A percentile compares a stretch with the other conserved stretches of the same genome.
Evolutionary conservation across 2,113 vertebrate genomes (phyloP).

Genomic region (Apus apus): DNA sequence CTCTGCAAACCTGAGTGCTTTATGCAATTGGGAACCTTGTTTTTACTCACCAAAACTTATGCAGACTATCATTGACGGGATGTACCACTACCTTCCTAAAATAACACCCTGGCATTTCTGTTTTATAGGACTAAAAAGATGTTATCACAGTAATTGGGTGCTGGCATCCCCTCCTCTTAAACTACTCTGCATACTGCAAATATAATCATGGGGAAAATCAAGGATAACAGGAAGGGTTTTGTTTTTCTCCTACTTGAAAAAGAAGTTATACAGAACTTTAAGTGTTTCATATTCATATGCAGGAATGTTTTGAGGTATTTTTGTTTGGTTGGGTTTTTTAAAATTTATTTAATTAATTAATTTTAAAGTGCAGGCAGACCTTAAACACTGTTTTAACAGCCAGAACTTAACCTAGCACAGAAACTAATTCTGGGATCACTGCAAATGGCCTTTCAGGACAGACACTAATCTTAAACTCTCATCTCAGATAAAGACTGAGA

Average conservation of each 20-base stretch:
- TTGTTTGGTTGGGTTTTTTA: not conserved
- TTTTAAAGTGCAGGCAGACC: not conserved
- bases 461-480: not conserved
- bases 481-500: not conserved
- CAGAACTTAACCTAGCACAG: not conserved
- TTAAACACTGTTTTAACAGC: not conserved
- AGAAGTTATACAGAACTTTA: not conserved
- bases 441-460: not conserved
- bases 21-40: not conserved
- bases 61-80: not conserved
- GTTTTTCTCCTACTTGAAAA: not conserved
- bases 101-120: not conserved
- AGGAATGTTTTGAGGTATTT: not conserved
- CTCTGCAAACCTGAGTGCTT: not conserved
- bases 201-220: not conserved
- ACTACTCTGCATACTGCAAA: not conserved
- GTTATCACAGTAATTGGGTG: not conserved
- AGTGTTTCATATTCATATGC: not conserved
- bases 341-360: too few relatives aligned
- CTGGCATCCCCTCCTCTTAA: not conserved
- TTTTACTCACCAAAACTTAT: not conserved
- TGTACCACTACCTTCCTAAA: not conserved
- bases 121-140: not conserved
- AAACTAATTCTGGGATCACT: not conserved
- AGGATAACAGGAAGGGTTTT: not conserved